These are phyloP conservation scores for Drosophila kanekoi DNA, from an alignment of 2,888 invertebrate genomes.

Conservation along the genomic window DNA sequence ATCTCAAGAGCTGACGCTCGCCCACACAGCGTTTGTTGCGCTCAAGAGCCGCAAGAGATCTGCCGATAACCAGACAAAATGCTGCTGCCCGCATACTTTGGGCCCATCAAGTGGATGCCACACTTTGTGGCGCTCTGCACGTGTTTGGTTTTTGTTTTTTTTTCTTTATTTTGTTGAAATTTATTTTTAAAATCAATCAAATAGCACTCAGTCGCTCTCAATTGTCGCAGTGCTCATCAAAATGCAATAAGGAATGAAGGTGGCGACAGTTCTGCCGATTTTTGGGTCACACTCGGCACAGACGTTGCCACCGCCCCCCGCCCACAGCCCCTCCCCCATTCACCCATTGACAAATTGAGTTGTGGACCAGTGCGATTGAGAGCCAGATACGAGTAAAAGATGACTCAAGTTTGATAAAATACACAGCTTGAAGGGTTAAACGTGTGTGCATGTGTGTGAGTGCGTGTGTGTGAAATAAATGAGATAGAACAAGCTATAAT, in stretches of 20 bases:
- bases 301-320: slow-evolving; percentile 4
- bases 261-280: slow-evolving; percentile 49
- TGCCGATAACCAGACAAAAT: slow-evolving; percentile 31
- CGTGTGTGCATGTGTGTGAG: not conserved
- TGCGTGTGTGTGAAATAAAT: no score
- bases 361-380: slow-evolving; percentile 34
- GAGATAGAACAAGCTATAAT: no score
- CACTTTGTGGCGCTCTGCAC: slow-evolving; percentile 36
- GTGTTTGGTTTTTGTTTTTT: slow-evolving; percentile 31
- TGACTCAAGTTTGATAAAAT: slow-evolving; percentile 10
- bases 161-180: slow-evolving; percentile 26
- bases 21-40: slow-evolving; percentile 46
- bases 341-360: slow-evolving; percentile 48
- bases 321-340: not conserved
- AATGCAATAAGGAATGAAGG: slow-evolving; percentile 53
- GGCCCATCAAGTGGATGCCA: slow-evolving; percentile 37
- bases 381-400: slow-evolving; percentile 24
- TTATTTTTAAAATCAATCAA: slow-evolving; percentile 78
- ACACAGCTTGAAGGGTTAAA: not conserved
- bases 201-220: slow-evolving; percentile 32
- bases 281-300: slow-evolving; percentile 50
- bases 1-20: slow-evolving; percentile 48
- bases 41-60: slow-evolving; percentile 40
- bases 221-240: slow-evolving; percentile 52
- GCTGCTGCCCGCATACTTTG: slow-evolving; percentile 25